These are phyloP conservation scores for Rhinolophus sinicus DNA, from an alignment of 2,113 vertebrate genomes.

Conservation along the genomic window DNA sequence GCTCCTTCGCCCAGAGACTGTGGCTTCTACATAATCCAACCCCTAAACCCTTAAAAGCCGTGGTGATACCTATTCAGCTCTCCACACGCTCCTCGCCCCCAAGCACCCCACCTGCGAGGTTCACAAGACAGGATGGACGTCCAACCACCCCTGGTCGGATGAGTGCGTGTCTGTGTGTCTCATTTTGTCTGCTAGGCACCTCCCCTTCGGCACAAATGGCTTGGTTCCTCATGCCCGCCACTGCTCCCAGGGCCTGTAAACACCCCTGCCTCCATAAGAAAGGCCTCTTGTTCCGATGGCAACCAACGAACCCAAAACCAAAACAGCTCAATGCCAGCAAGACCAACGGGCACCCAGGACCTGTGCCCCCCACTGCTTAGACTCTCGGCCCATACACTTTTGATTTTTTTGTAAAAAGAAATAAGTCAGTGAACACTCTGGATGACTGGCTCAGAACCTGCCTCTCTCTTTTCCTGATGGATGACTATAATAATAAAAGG, in stretches of 20 bases:
- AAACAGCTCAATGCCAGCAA: neutral
- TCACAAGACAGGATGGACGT: fast-evolving
- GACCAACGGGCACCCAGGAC: neutral
- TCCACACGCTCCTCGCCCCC: neutral
- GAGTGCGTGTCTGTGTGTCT: neutral
- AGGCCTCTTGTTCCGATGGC: neutral
- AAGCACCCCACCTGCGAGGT: neutral
- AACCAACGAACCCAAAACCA: neutral
- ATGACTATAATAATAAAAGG: neutral
- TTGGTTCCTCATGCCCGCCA: neutral
- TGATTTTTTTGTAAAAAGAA: neutral
- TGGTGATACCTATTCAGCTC: neutral
- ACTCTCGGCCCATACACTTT: neutral
- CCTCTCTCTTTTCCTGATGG: neutral
- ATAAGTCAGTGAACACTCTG: neutral
- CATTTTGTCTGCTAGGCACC: neutral
- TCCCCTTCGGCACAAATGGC: neutral
- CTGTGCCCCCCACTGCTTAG: neutral
- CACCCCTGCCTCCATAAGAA: neutral
- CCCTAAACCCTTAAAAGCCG: neutral
- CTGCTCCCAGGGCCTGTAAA: neutral
- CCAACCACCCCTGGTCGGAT: fast-evolving
- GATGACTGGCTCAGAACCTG: neutral
- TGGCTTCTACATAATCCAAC: neutral
- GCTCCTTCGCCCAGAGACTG: neutral